These are phyloP conservation scores for Drosophila nigromelanica DNA, from an alignment of 1,140 invertebrate species.

Conservation along the genomic window DNA sequence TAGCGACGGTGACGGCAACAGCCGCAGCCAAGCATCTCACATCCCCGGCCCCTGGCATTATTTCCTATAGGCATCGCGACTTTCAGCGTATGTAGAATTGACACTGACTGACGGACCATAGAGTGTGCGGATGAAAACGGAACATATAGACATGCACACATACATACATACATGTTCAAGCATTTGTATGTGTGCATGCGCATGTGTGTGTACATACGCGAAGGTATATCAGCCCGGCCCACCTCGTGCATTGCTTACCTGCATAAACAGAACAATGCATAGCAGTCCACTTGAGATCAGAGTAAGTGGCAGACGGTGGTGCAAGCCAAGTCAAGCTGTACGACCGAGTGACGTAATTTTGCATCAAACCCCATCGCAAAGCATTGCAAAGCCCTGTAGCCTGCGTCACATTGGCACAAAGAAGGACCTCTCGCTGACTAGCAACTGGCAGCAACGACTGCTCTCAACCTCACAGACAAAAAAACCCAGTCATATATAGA, in stretches of 20 bases:
- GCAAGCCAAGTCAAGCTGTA: constrained; percentile 33
- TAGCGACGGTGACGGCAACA: constrained; percentile 18
- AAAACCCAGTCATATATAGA: constrained; percentile 70
- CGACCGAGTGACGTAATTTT: constrained; percentile 49
- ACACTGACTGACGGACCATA: constrained; percentile 59
- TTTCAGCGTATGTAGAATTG: constrained; percentile 58
- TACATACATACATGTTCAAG: background rate
- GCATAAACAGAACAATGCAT: constrained; percentile 42
- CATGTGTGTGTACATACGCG: constrained; percentile 19
- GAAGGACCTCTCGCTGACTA: constrained; percentile 69
- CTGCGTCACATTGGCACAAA: constrained; percentile 59
- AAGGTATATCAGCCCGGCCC: constrained; percentile 27
- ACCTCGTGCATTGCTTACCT: constrained; percentile 29
- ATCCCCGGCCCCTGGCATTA: constrained; percentile 18
- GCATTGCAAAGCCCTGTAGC: constrained; percentile 26
- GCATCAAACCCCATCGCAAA: constrained; percentile 40
- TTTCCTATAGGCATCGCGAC: constrained; percentile 46
- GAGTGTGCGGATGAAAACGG: constrained; percentile 40
- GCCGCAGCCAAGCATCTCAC: constrained; percentile 40
- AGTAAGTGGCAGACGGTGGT: constrained; percentile 62
- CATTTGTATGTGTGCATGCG: background rate
- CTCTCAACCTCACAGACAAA: constrained; percentile 45
- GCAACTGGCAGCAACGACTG: constrained; percentile 54
- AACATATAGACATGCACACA: constrained; percentile 18
- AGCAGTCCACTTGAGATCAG: constrained; percentile 76